A percentile compares a stretch with the other conserved stretches of the same genome.
These are phyloP conservation scores for Amiota mariae DNA, from an alignment of 2,888 invertebrate genomes.

Conservation along the genomic window DNA sequence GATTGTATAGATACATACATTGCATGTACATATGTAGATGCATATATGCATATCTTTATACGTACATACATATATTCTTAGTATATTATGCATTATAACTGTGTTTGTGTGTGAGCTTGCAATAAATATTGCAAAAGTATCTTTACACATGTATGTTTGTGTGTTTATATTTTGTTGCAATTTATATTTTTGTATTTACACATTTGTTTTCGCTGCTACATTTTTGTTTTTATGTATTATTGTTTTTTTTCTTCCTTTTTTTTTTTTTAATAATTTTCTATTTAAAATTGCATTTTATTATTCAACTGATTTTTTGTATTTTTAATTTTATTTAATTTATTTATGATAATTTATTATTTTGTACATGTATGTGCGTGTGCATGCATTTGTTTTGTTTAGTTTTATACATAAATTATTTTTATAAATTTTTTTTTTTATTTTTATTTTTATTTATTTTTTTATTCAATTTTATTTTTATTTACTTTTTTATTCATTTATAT, in stretches of 20 bases:
- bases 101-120: neutral
- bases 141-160: neutral
- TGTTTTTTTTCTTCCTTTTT: neutral
- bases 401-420: neutral
- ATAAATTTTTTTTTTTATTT: no score
- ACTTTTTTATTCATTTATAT: no score
- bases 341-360: conserved; percentile 28
- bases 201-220: conserved; percentile 14
- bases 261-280: neutral
- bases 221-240: neutral
- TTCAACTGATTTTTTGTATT: neutral
- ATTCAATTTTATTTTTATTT: no score
- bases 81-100: conserved; percentile 29
- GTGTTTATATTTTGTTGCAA: conserved; percentile 3
- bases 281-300: neutral
- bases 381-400: conserved; percentile 9
- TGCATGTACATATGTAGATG: conserved; percentile 8
- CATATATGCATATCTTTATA: conserved; percentile 18
- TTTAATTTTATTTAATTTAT: conserved; percentile 18
- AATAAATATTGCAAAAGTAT: no score
- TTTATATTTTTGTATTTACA: conserved; percentile 1
- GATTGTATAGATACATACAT: conserved; percentile 20
- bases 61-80: conserved; percentile 30
- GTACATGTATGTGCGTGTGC: conserved; percentile 24
- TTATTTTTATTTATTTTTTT: no score